phyloP scores from a whole-genome alignment of 2,113 vertebrate genomes.

The Piaya cayana region DNA sequence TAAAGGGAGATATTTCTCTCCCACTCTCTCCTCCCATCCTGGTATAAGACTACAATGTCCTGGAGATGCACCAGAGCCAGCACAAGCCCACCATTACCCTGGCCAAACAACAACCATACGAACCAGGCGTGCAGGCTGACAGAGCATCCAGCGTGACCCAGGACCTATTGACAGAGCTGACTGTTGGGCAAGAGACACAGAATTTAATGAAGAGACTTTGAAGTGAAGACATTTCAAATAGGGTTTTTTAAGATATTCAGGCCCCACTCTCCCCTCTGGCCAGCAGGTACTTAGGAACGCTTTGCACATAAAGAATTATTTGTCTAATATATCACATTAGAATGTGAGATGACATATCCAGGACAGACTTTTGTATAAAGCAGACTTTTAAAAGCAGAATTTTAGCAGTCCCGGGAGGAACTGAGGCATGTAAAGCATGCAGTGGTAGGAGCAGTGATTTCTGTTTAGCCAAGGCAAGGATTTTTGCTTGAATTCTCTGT shows the following conservation, averaged over 20 bases:
- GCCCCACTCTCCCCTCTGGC: slow-evolving; percentile 28
- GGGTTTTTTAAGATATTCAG: slow-evolving; percentile 31
- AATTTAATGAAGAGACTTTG: not conserved
- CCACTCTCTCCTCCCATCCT: not conserved
- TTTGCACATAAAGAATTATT: slow-evolving; percentile 51
- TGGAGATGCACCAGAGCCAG: not conserved
- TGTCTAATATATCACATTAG: slow-evolving; percentile 40
- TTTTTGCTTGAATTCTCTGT: not conserved
- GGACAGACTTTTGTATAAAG: slow-evolving; percentile 44
- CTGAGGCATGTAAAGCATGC: not conserved
- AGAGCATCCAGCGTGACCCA: rapidly evolving
- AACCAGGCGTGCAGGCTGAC: not conserved
- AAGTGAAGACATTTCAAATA: not conserved
- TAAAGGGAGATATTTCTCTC: not conserved
- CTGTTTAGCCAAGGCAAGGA: not conserved
- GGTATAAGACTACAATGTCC: not conserved
- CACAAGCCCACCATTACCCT: not conserved
- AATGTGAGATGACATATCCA: slow-evolving; percentile 58
- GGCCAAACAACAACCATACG: rapidly evolving
- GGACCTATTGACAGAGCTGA: rapidly evolving
- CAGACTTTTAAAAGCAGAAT: slow-evolving; percentile 29
- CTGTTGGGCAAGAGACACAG: not conserved
- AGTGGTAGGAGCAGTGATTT: not conserved
- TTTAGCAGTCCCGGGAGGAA: slow-evolving; percentile 16
- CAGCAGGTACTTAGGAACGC: slow-evolving; percentile 29